Conservation (phyloP, 2,797 vertebrate genomes). For the Hybognathus amarus region DNA sequence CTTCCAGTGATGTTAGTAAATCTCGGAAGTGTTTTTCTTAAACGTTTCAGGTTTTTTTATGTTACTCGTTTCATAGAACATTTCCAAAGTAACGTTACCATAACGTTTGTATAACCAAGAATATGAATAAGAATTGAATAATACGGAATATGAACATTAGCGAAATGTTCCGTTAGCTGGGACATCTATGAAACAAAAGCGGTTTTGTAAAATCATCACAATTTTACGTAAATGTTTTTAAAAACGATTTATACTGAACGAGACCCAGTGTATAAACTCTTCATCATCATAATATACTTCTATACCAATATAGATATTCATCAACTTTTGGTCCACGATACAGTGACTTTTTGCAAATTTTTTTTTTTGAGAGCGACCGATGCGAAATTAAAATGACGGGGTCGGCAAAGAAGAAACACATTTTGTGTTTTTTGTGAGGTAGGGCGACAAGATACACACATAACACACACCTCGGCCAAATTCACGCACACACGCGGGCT, state of each 20-base stretch:
- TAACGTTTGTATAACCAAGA: neutral
- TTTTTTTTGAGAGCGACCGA: conserved; percentile 66
- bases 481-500: conserved; percentile 62
- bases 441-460: conserved; percentile 71
- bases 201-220: too few relatives aligned
- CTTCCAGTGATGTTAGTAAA: neutral
- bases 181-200: neutral
- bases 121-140: too few relatives aligned
- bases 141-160: neutral
- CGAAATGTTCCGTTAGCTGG: neutral
- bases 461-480: conserved; percentile 25
- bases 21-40: too few relatives aligned
- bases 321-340: conserved; percentile 55
- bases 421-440: conserved; percentile 68
- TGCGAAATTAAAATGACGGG: conserved; percentile 65
- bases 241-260: neutral
- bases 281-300: neutral
- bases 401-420: conserved; percentile 62
- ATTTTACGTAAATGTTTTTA: neutral
- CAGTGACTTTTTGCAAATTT: conserved; percentile 37
- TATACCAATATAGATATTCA: neutral
- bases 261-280: conserved; percentile 9
- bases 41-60: too few relatives aligned
- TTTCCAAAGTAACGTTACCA: too few relatives aligned
- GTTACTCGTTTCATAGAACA: too few relatives aligned